Base-by-base conservation (phyloP, 2,888 invertebrate genomes). In the Clistopyga incitator region DNA sequence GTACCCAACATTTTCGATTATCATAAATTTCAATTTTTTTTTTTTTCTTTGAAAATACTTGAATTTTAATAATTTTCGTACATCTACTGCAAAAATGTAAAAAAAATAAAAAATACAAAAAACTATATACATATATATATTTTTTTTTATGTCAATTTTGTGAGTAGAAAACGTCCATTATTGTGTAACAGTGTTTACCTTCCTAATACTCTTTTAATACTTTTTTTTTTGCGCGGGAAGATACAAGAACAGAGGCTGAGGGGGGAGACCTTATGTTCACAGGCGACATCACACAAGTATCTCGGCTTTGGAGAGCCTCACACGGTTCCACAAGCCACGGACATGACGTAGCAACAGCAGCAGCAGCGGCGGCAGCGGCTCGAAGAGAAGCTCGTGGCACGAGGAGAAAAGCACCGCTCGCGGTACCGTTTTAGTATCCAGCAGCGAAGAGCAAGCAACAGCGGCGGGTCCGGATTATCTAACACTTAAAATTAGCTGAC, bases 401-500 rank as follows among this genome's bases (percentile, higher is more conserved):
- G 50, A 20, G 47, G 47, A 61, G 29, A 61, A 50, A 78, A 29
- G 29, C 47, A 38, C 77, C 77, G 70, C 72, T 68, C 67, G 61
- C 68, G 78, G 59, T 78, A 81, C 86, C 86, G 85, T 87, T 86
- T 86, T 86, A 85, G 86, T 87, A 86, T 86, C 83, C 78, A 85
- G 82, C 75, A 78, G 72, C 76, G 54, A 78, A 78, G 56, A 81
- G 65, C 61, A 56, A 34, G 76, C 52, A 59, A 74, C 47, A 75
- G 61, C 50, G 52, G 56, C n/a, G 54, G 52, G 59, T 78, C 72
- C 71, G 88, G 90, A 90, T 93, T 93, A 93, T 93, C 92, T 92
- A 93, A 92, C 92, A 92, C 91, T 92, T 93, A 93, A 92, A 92
- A 91, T 92, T 93, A 92, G 92, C 88, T 86, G 84, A 84, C 71